Base-by-base conservation (phyloP, 2,797 vertebrate genomes). In the Melanotaenia pygmaea region DNA sequence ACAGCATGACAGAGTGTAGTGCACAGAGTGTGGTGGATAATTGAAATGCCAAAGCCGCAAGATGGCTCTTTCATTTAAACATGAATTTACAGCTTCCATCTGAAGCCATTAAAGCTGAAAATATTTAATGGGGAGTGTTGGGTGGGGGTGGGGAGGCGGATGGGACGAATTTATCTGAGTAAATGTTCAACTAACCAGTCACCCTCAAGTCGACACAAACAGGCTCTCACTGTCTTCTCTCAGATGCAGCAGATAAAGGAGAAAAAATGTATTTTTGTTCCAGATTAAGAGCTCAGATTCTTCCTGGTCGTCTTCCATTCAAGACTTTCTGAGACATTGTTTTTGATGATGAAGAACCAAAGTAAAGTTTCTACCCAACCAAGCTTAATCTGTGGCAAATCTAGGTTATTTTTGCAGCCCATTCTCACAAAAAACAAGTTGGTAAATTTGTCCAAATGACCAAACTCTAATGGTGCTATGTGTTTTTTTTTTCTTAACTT, bases 41-140 rank as follows among this genome's bases (percentile, higher is more conserved):
- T 88, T 89, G 86, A 89, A 91, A 88, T 77, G 81, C 85, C 86
- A 86, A 91, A 88, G 69, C 38, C 66, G 77, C 80, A 84, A 80
- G 85, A 89, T 82, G 80, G 84, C 79, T 7, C 71, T 77, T 70
- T 83, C 84, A 67, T 79, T 80, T 84, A 59, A 76, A 81, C 79
- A 12, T 43, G 35, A 85, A 85, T 88, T 85, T 86, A 86, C 85
- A 72, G 74, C 84, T 40, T 80, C 80, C 83, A 90, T 90, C 85
- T 81, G 67, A 72, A 86, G 70, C 26, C 68, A 74, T 87, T 89
- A 87, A 84, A 60, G 77, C 47, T 71, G 67, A 57, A 79, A 79
- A 77, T 85, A 77, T 59, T 84, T 82, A 70, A 86, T 37, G 76
- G 72, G 20, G 47, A 9, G n/a, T 10, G 47, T 3, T 5, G 16